Percentiles rank a stretch among this genome's conserved stretches.
Evolutionary conservation across 2,113 vertebrate genomes (phyloP).

Genomic region (Panurus biarmicus): DNA sequence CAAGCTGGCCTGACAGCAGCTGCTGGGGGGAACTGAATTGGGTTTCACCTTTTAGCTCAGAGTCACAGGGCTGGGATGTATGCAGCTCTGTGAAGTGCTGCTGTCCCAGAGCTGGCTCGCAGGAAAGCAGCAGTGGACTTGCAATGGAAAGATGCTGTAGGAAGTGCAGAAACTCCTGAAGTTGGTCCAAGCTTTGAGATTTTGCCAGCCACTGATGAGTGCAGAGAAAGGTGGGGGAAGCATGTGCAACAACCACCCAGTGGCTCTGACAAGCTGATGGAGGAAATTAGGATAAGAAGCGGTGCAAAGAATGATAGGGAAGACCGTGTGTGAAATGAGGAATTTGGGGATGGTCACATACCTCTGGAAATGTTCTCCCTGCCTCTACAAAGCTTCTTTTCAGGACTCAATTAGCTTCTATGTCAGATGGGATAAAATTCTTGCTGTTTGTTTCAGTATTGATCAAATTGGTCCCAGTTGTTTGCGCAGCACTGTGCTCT

Average conservation of each 20-base stretch:
- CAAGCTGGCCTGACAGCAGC: not conserved
- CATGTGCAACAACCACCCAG: not conserved
- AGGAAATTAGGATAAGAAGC: not conserved
- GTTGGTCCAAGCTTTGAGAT: not conserved
- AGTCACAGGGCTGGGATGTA: not conserved
- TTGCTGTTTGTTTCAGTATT: not conserved
- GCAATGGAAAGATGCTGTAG: not conserved
- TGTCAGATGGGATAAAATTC: not conserved
- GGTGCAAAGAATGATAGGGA: not conserved
- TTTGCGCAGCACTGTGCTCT: not conserved
- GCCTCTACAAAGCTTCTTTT: not conserved
- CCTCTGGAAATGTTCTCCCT: not conserved
- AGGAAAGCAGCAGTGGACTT: accelerated
- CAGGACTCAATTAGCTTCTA: not conserved
- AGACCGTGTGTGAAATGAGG: not conserved
- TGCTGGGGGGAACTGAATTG: not conserved
- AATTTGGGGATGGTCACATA: not conserved
- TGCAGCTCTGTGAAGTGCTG: not conserved
- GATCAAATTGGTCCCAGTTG: not conserved
- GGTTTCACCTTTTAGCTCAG: not conserved
- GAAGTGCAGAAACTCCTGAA: not conserved
- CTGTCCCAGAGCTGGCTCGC: not conserved
- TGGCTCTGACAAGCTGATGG: not conserved
- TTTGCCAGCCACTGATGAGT: not conserved
- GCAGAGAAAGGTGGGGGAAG: not conserved